Evolutionary conservation across 2,113 vertebrate genomes (phyloP).

Genomic region (Mastomys coucha): DNA sequence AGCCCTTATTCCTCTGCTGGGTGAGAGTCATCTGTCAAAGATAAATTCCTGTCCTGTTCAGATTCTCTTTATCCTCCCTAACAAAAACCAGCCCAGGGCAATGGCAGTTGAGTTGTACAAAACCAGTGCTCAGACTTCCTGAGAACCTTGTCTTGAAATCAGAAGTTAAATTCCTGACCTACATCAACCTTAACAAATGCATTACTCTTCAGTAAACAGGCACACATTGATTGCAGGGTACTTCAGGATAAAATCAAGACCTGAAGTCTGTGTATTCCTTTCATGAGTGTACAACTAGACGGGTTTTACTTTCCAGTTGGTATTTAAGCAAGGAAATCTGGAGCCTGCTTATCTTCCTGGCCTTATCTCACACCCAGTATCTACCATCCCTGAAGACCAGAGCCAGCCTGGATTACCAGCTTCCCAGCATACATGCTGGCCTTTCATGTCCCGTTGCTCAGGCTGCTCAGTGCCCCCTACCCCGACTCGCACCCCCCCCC

Average conservation of each 20-base stretch:
- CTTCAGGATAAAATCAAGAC: conserved; percentile 66
- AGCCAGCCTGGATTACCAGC: background rate
- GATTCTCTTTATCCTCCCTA: conserved; percentile 75
- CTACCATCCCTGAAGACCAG: background rate
- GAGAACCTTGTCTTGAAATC: conserved; percentile 81
- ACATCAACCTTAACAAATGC: conserved; percentile 73
- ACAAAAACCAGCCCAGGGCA: conserved; percentile 79
- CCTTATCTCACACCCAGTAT: conserved; percentile 37
- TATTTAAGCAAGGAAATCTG: conserved; percentile 67
- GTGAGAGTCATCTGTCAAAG: conserved; percentile 75
- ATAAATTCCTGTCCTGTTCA: conserved; percentile 74
- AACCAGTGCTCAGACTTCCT: conserved; percentile 71
- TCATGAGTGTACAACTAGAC: conserved; percentile 36
- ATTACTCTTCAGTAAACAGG: conserved; percentile 61
- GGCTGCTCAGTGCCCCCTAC: background rate
- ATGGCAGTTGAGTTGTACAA: conserved; percentile 74
- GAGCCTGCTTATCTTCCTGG: conserved; percentile 55
- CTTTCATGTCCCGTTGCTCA: background rate
- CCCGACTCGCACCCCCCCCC: background rate
- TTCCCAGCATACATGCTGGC: background rate
- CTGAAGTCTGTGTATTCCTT: conserved; percentile 63
- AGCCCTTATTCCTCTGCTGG: conserved; percentile 69
- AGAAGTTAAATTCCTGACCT: conserved; percentile 80
- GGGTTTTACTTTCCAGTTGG: conserved; percentile 50
- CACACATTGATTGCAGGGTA: conserved; percentile 8